These are phyloP conservation scores for Tinea pellionella DNA, from an alignment of 2,888 invertebrate genomes.

Conservation along the genomic window DNA sequence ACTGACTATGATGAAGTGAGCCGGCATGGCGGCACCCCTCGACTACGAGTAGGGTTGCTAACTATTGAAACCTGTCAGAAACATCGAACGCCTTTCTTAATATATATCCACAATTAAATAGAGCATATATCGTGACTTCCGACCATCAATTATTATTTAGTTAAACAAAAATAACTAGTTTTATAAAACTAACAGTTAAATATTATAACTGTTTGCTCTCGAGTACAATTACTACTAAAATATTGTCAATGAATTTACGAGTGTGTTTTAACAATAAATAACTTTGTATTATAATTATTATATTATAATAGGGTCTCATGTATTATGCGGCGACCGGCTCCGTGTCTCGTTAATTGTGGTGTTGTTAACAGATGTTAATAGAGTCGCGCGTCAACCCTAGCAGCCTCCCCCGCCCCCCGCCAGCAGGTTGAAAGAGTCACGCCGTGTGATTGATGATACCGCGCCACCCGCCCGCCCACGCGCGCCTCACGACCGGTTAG, in stretches of 20 bases:
- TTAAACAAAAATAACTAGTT: too few relatives aligned
- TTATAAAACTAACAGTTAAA: too few relatives aligned
- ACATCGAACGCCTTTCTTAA: too few relatives aligned
- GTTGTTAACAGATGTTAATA: slow-evolving; percentile 24
- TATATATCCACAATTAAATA: too few relatives aligned
- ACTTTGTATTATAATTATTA: too few relatives aligned
- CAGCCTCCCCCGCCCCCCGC: slow-evolving; percentile 26
- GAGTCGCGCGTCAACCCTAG: slow-evolving; percentile 40
- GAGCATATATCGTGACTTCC: too few relatives aligned
- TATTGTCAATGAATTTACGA: too few relatives aligned
- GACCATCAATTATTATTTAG: too few relatives aligned
- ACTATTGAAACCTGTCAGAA: not conserved
- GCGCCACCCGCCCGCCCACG: slow-evolving; percentile 51
- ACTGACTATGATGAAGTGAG: slow-evolving; percentile 51
- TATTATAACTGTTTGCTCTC: too few relatives aligned
- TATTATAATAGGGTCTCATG: too few relatives aligned
- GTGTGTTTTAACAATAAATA: too few relatives aligned
- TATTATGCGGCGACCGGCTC: not conserved
- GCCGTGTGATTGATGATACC: slow-evolving; percentile 61
- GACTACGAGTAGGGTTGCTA: slow-evolving; percentile 27
- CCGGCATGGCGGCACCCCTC: slow-evolving; percentile 27
- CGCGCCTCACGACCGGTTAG: slow-evolving; percentile 49
- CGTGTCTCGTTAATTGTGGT: not conserved
- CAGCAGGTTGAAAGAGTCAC: slow-evolving; percentile 69
- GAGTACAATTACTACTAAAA: too few relatives aligned